A percentile compares a stretch with the other conserved stretches of the same genome.
Conservation (phyloP, 2,113 vertebrate species). For the Malurus cyaneus region DNA sequence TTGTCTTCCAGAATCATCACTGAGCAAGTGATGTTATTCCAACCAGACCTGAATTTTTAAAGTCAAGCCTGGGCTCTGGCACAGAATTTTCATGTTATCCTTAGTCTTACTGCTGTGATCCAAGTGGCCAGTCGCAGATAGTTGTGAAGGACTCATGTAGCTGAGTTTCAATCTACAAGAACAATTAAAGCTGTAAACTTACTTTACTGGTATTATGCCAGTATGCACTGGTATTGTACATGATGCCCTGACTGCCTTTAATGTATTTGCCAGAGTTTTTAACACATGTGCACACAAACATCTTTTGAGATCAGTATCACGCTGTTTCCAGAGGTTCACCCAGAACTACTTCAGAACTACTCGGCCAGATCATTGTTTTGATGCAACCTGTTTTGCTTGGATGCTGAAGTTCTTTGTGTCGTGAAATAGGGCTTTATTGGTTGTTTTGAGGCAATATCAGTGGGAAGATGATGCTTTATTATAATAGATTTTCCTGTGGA, state of each 20-base stretch:
- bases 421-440: not conserved
- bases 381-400: not conserved
- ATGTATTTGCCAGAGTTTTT: not conserved
- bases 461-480: not conserved
- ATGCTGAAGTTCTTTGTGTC: not conserved
- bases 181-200: not conserved
- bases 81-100: not conserved
- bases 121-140: not conserved
- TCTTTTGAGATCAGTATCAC: not conserved
- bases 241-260: not conserved
- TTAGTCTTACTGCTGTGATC: not conserved
- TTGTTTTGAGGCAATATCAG: not conserved
- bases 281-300: not conserved
- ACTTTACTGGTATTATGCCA: not conserved
- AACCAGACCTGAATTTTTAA: not conserved
- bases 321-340: not conserved
- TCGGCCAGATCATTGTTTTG: not conserved
- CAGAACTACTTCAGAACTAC: not conserved
- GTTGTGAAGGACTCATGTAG: not conserved
- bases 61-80: not conserved
- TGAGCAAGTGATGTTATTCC: not conserved
- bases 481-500: not conserved
- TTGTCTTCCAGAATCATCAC: not conserved
- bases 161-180: not conserved
- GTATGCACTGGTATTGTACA: not conserved